Percentiles rank a stretch among this genome's conserved stretches.
phyloP scores from a whole-genome alignment of 1,140 invertebrate species.

The Conopomorpha cramerella region DNA sequence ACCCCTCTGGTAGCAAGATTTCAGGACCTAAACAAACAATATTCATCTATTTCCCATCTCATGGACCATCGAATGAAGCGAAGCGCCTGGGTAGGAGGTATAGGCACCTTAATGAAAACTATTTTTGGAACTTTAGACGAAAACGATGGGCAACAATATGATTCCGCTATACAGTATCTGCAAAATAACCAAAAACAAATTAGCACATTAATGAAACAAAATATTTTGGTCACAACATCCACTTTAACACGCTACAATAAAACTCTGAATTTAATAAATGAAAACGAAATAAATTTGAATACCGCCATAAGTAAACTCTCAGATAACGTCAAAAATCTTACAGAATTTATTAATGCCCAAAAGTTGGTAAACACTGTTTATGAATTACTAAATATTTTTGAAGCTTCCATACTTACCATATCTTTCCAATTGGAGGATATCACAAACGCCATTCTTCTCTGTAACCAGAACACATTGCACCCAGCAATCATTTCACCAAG shows the following conservation, averaged over 20 bases:
- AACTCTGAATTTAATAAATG: slow-evolving; percentile 10
- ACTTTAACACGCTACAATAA: slow-evolving; percentile 10
- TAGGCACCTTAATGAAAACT: slow-evolving; percentile 9
- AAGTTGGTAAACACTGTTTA: slow-evolving; percentile 8
- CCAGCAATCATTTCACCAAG: slow-evolving; percentile 12
- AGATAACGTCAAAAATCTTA: slow-evolving; percentile 8
- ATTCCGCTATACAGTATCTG: slow-evolving; percentile 9
- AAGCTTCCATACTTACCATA: slow-evolving; percentile 13
- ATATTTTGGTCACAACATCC: slow-evolving; percentile 10
- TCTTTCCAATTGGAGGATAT: slow-evolving; percentile 19
- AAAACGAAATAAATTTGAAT: slow-evolving; percentile 12
- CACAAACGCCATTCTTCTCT: slow-evolving; percentile 15
- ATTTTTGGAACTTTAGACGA: slow-evolving; percentile 14
- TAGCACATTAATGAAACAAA: slow-evolving; percentile 8
- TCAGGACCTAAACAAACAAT: slow-evolving; percentile 8
- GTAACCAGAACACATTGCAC: slow-evolving; percentile 15
- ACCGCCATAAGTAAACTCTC: slow-evolving; percentile 13
- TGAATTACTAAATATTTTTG: slow-evolving; percentile 9
- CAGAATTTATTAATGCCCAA: slow-evolving; percentile 6
- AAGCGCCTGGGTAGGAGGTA: slow-evolving; percentile 8
- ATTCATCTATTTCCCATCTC: slow-evolving; percentile 8
- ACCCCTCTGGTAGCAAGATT: slow-evolving; percentile 6
- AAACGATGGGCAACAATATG: slow-evolving; percentile 9
- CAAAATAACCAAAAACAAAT: slow-evolving; percentile 8
- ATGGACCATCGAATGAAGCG: slow-evolving; percentile 7